Conservation (phyloP, 2,797 vertebrate species). For the Oreonectes daqikongensis region DNA sequence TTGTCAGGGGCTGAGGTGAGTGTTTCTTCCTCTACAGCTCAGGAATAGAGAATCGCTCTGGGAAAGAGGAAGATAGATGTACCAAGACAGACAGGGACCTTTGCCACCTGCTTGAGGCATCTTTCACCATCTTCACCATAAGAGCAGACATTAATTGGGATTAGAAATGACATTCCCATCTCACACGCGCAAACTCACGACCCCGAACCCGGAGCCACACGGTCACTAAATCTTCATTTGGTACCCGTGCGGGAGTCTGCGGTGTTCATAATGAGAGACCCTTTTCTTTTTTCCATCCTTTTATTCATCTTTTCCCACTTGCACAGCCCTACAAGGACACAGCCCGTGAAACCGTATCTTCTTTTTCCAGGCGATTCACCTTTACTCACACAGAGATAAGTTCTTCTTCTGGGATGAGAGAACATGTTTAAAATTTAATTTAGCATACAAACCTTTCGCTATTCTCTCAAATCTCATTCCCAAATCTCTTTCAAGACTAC, state of each 20-base stretch:
- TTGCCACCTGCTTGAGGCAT: constrained; percentile 27
- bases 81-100: constrained; percentile 20
- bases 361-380: constrained; percentile 33
- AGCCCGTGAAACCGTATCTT: constrained; percentile 30
- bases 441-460: constrained; percentile 8
- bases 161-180: constrained; percentile 36
- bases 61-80: constrained; percentile 4
- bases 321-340: background rate
- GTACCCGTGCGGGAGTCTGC: constrained; percentile 9
- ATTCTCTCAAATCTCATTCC: constrained; percentile 9
- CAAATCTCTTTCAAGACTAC: constrained; percentile 15
- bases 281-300: constrained; percentile 4
- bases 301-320: constrained; percentile 26
- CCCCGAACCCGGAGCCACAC: constrained; percentile 17
- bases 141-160: constrained; percentile 39
- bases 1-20: background rate
- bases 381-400: background rate
- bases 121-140: constrained; percentile 20
- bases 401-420: background rate
- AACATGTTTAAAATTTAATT: constrained; percentile 36
- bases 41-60: constrained; percentile 12
- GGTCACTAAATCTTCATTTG: constrained; percentile 43
- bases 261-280: constrained; percentile 33
- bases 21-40: constrained; percentile 5
- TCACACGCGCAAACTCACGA: constrained; percentile 16